A percentile compares a stretch with the other conserved stretches of the same genome.
phyloP scores from a whole-genome alignment of 2,888 invertebrate genomes.

The Drosophila eohydei region DNA sequence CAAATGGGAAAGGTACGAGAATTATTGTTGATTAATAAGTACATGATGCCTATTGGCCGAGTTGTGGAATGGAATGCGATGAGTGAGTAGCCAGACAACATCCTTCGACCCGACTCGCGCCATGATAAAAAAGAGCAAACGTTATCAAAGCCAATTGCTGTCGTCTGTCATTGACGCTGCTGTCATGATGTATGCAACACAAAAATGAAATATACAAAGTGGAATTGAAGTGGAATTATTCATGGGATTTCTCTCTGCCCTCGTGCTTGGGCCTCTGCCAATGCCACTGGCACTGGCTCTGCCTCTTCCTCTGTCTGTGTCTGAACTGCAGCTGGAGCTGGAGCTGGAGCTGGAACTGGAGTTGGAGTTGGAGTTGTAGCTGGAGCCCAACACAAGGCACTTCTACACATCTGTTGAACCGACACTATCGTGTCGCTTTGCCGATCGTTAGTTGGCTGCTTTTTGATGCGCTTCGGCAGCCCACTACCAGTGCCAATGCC shows the following conservation, averaged over 20 bases:
- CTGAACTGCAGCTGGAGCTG: background rate
- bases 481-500: background rate
- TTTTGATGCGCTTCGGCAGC: constrained; percentile 48
- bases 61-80: constrained; percentile 11
- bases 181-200: constrained; percentile 66
- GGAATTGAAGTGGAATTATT: constrained; percentile 82
- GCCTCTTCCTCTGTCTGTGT: background rate
- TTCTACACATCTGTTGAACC: constrained; percentile 16
- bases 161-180: constrained; percentile 64
- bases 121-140: constrained; percentile 42
- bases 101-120: background rate
- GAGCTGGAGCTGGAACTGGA: background rate
- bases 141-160: constrained; percentile 74
- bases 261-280: constrained; percentile 26
- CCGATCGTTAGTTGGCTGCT: constrained; percentile 51
- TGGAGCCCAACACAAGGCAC: constrained; percentile 14
- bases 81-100: constrained; percentile 4
- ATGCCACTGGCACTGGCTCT: background rate
- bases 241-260: constrained; percentile 71
- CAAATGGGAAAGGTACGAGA: constrained; percentile 12
- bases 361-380: background rate
- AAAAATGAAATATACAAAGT: constrained; percentile 79
- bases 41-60: constrained; percentile 22
- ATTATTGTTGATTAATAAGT: constrained; percentile 44
- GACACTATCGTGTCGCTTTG: constrained; percentile 14